phyloP scores from a whole-genome alignment of 2,797 vertebrate genomes.

The Chaunax sp. region DNA sequence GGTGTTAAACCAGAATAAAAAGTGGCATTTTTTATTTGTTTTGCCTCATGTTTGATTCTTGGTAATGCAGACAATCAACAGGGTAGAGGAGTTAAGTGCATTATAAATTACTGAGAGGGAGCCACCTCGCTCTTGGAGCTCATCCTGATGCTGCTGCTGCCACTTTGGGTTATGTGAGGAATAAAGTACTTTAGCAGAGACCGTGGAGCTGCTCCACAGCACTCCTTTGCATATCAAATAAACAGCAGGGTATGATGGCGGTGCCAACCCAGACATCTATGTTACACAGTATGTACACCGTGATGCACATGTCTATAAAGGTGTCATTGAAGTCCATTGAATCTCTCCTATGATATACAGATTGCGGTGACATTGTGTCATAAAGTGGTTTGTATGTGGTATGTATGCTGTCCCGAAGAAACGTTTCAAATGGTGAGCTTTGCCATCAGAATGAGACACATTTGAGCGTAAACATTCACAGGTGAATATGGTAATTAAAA shows the following conservation, averaged over 20 bases:
- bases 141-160: constrained; percentile 81
- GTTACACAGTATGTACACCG: constrained; percentile 43
- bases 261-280: constrained; percentile 76
- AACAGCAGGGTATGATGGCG: constrained; percentile 73
- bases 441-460: constrained; percentile 59
- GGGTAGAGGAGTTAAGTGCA: constrained; percentile 84
- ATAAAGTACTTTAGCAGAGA: constrained; percentile 84
- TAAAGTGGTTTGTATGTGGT: constrained; percentile 46
- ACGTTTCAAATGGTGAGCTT: constrained; percentile 44
- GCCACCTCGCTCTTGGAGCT: constrained; percentile 80
- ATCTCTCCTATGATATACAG: constrained; percentile 53
- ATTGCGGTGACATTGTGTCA: constrained; percentile 64
- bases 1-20: constrained; percentile 81
- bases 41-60: constrained; percentile 76
- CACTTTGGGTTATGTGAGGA: constrained; percentile 86
- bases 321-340: constrained; percentile 66
- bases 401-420: constrained; percentile 40
- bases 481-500: constrained; percentile 75
- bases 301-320: constrained; percentile 61
- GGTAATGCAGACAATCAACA: constrained; percentile 84
- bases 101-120: constrained; percentile 82
- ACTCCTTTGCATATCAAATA: constrained; percentile 87
- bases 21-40: constrained; percentile 83
- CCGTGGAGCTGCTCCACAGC: constrained; percentile 77
- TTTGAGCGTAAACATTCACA: constrained; percentile 58